Percentiles rank a stretch among this genome's conserved stretches.
These are phyloP conservation scores for Silurus aristotelis DNA, from an alignment of 2,797 vertebrate species.

Conservation along the genomic window DNA sequence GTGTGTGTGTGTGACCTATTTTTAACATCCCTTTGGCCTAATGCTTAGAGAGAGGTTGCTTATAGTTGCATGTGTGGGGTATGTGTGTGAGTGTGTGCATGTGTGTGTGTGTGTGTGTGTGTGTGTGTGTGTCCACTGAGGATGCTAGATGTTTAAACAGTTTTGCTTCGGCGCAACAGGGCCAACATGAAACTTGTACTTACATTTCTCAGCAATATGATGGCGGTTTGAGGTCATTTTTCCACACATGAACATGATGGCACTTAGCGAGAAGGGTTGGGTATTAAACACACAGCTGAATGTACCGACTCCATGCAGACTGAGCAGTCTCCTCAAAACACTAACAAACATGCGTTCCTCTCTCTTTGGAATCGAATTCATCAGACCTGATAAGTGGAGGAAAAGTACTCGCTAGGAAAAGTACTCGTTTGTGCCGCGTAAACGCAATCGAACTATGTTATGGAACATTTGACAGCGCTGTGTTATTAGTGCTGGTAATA, in stretches of 20 bases:
- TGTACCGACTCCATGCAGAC: neutral
- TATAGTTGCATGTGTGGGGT: slow-evolving; percentile 14
- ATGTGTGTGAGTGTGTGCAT: slow-evolving; percentile 3
- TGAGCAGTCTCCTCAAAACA: too few species aligned
- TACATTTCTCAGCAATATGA: slow-evolving; percentile 7
- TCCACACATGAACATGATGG: neutral
- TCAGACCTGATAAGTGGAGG: neutral
- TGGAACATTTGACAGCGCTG: neutral
- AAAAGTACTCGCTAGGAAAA: neutral
- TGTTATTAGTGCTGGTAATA: neutral
- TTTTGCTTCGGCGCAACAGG: slow-evolving; percentile 16
- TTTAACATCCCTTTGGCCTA: slow-evolving; percentile 31
- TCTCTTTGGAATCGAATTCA: neutral
- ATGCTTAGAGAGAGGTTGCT: slow-evolving; percentile 23
- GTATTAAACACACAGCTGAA: neutral
- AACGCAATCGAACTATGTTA: neutral
- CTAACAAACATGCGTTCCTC: neutral
- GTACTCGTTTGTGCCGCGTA: neutral
- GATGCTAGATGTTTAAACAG: slow-evolving; percentile 33
- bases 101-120: slow-evolving; percentile 21
- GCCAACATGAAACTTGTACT: slow-evolving; percentile 17
- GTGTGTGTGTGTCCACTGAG: slow-evolving; percentile 34
- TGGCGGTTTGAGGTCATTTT: neutral
- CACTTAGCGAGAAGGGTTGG: neutral
- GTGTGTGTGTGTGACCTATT: slow-evolving; percentile 45